Evolutionary conservation across 2,113 vertebrate genomes (phyloP), one percentile per base, ranked within the genome.

Genomic region (Cathartes aura): DNA sequence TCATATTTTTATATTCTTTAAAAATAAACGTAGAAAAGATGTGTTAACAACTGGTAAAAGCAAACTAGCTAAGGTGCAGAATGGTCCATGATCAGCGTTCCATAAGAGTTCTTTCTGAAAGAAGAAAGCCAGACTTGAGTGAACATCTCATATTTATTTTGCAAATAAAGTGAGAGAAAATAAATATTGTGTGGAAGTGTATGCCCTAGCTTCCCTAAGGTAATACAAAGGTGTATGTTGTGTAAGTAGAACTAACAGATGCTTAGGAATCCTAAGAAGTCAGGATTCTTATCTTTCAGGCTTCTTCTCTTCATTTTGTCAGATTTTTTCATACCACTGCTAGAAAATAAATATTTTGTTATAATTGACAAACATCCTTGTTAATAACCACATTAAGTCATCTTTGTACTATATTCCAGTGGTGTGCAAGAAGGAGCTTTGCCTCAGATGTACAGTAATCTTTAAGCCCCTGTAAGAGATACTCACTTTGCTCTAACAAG

Each of bases 1-100:
- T 96, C 85, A 78, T 90, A 66, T 93, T 88, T 96, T 87, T 72
- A 88, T 62, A 24, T 58, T 86, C 72, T 86, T 95, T 78, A 73
- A 94, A 95, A 94, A 95, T 83, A 94, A 90, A 40, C 6, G 1
- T 83, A 67, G 43, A 67, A 94, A 96, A 86, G 23, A 59, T 50
- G 23, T 89, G 48, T 83, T 81, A 90, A 73, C 32, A 72, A 55
- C 59, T 73, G 63, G 81, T 86, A 90, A 92, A 96, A 96, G 60
- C 82, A 87, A 93, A 83, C 90, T 58, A 87, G 40, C 43, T 72
- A 36, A 70, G 17, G 32, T 78, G 29, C 12, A 55, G 64, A 67
- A 74, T 66, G 19, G 42, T 74, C 75, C 74, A 80, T 82, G 66
- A 72, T 89, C 76, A 94, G 74, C 1, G 0, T 78, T 83, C 42